phyloP scores from a whole-genome alignment of 2,113 vertebrate species.

The Ciconia stormi region DNA sequence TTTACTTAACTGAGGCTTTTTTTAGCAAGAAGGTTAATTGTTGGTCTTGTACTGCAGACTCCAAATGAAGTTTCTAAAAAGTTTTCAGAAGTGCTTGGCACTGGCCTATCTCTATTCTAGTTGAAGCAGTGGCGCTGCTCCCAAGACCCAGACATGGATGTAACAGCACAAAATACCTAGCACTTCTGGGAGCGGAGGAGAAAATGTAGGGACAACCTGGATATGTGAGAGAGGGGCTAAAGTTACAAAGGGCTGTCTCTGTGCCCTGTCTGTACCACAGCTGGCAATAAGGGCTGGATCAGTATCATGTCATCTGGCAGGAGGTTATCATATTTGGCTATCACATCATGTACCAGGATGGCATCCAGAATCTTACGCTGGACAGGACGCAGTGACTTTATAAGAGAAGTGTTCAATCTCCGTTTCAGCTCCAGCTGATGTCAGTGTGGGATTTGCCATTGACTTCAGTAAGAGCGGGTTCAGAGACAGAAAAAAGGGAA shows the following conservation, averaged over 20 bases:
- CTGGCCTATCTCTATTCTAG: not conserved
- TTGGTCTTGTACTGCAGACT: not conserved
- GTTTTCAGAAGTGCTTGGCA: not conserved
- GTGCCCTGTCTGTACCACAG: not conserved
- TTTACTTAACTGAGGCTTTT: not conserved
- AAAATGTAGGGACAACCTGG: not conserved
- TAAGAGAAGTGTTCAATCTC: not conserved
- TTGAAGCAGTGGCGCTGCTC: not conserved
- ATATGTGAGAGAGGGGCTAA: not conserved
- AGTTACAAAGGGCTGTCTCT: not conserved
- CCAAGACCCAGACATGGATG: not conserved
- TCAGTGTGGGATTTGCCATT: not conserved
- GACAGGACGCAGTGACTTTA: not conserved
- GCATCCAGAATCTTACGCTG: not conserved
- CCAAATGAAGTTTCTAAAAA: not conserved
- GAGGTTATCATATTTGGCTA: not conserved
- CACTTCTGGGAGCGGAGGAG: not conserved
- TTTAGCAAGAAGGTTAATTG: not conserved
- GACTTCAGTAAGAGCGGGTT: not conserved
- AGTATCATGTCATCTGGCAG: not conserved
- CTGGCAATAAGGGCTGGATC: not conserved
- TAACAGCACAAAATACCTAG: not conserved
- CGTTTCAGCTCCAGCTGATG: not conserved
- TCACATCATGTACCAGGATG: not conserved
- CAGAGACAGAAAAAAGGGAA: not conserved